These are phyloP conservation scores for Rattus rattus DNA, from an alignment of 2,113 vertebrate species.

Conservation along the genomic window DNA sequence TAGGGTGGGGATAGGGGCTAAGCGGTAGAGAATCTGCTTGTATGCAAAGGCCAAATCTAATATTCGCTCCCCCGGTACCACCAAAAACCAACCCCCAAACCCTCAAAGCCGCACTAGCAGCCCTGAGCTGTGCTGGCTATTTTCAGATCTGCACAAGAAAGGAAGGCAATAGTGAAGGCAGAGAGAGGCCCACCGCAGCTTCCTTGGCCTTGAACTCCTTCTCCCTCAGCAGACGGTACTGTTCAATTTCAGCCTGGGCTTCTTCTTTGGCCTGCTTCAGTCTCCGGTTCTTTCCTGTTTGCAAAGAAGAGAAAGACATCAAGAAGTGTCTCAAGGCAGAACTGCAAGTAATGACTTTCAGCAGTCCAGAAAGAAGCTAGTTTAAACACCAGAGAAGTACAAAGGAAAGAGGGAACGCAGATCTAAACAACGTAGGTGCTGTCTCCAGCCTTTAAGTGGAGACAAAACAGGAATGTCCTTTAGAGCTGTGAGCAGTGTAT, in stretches of 20 bases:
- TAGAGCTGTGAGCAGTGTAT: not conserved
- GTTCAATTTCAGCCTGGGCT: conserved; percentile 98
- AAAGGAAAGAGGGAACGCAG: not conserved
- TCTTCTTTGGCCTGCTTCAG: conserved; percentile 99
- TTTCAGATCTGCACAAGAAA: not conserved
- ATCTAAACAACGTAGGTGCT: not conserved
- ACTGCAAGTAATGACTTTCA: conserved; percentile 35
- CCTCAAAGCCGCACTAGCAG: not conserved
- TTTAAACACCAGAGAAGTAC: not conserved
- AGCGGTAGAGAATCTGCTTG: not conserved
- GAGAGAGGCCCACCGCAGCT: conserved; percentile 89
- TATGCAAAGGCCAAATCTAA: not conserved
- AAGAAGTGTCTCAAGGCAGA: conserved; percentile 58
- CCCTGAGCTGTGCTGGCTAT: not conserved
- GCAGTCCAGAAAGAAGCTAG: not conserved
- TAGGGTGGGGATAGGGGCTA: not conserved
- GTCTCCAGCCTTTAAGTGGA: not conserved
- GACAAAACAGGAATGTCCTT: not conserved
- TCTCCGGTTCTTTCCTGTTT: conserved; percentile 95
- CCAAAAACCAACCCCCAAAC: not conserved
- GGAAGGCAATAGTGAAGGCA: not conserved
- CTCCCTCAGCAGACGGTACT: conserved; percentile 97
- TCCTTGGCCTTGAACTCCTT: conserved; percentile 99
- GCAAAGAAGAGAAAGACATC: not conserved
- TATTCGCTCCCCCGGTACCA: not conserved